These are phyloP conservation scores for Hemibates koningsi DNA, from an alignment of 2,113 vertebrate genomes.

Conservation along the genomic window DNA sequence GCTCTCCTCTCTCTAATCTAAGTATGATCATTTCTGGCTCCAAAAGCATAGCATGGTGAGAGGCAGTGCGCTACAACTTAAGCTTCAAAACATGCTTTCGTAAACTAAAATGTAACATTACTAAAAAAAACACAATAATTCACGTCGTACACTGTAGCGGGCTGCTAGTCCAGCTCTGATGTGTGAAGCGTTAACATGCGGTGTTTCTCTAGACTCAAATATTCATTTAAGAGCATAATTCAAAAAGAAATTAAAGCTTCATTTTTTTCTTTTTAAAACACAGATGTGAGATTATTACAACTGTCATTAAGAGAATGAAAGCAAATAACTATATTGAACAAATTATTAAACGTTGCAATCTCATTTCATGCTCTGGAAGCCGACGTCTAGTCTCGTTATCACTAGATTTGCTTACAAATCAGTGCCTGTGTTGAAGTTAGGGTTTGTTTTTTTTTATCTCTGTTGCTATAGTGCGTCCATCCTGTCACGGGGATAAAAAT, in stretches of 20 bases:
- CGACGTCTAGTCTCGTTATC: background rate
- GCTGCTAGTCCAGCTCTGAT: background rate
- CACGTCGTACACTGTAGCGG: rapidly evolving
- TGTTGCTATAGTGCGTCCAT: background rate
- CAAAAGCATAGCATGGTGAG: background rate
- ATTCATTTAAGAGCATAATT: background rate
- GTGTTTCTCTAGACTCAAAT: background rate
- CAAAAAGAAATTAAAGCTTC: background rate
- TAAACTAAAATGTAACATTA: background rate
- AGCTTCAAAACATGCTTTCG: background rate
- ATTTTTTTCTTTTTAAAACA: background rate
- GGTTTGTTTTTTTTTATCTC: background rate
- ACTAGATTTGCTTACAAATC: background rate
- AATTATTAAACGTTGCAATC: background rate
- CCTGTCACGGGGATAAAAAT: background rate
- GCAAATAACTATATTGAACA: background rate
- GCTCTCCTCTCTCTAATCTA: background rate
- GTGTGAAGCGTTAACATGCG: background rate
- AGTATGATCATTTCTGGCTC: background rate
- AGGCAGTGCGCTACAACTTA: background rate
- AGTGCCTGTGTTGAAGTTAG: background rate
- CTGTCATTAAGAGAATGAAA: background rate
- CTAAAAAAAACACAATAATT: background rate
- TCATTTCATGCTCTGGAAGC: background rate
- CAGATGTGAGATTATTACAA: background rate